phyloP scores from a whole-genome alignment of 2,797 vertebrate species.

The Artibeus lituratus region DNA sequence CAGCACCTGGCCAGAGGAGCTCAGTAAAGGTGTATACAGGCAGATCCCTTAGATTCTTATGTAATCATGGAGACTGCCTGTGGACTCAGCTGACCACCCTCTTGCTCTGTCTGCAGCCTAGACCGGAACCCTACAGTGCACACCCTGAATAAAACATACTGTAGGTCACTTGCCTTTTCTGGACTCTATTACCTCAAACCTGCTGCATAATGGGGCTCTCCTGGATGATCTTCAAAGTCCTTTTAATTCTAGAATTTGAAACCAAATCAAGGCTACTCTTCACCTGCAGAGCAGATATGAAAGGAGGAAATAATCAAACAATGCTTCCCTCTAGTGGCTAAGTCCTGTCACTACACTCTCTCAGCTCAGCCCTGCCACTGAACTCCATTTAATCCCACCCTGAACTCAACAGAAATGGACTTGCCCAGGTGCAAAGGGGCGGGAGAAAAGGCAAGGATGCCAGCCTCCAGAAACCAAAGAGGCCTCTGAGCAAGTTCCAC shows the following conservation, averaged over 20 bases:
- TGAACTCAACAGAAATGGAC: not conserved
- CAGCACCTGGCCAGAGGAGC: not conserved
- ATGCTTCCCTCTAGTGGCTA: conserved; percentile 65
- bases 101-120: not conserved
- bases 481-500: not conserved
- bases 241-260: conserved; percentile 50
- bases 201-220: not conserved
- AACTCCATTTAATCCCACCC: not conserved
- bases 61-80: not conserved
- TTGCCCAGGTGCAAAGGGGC: not conserved
- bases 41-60: not conserved
- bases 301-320: not conserved
- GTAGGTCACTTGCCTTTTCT: not conserved
- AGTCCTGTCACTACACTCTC: not conserved
- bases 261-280: conserved; percentile 29
- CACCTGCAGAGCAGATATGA: not conserved
- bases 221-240: conserved; percentile 2
- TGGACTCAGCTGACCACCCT: not conserved
- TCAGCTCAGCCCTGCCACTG: not conserved
- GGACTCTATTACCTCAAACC: not conserved
- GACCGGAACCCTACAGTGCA: not conserved
- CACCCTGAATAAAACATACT: not conserved
- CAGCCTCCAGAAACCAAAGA: not conserved
- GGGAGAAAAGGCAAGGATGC: not conserved
- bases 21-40: not conserved